Evolutionary conservation across 2,797 vertebrate species (phyloP).

Genomic region (Odontamblyopus rebecca): DNA sequence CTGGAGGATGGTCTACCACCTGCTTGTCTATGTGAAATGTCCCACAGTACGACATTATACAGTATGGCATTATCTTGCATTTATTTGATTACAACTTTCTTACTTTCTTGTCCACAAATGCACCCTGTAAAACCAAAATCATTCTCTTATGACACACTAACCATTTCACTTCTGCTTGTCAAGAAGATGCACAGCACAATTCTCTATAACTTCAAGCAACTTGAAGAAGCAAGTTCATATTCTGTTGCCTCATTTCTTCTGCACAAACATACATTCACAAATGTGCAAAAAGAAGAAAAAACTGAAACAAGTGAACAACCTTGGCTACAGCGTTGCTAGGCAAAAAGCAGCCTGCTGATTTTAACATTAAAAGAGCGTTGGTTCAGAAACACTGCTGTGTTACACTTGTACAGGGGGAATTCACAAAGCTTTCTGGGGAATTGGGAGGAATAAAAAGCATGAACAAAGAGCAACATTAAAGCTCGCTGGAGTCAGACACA

Average conservation of each 20-base stretch:
- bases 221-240: background rate
- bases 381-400: constrained; percentile 8
- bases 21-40: too few relatives aligned
- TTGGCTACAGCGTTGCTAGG: constrained; percentile 7
- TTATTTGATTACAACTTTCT: too few relatives aligned
- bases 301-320: constrained; percentile 9
- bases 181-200: background rate
- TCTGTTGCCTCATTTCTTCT: background rate
- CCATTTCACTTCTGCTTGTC: background rate
- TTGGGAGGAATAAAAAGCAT: constrained; percentile 6
- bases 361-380: constrained; percentile 6
- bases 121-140: background rate
- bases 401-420: constrained; percentile 9
- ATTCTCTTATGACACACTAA: background rate
- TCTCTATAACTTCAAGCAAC: background rate
- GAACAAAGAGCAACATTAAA: constrained; percentile 29
- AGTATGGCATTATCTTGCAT: too few relatives aligned
- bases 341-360: constrained; percentile 11
- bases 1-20: too few relatives aligned
- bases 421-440: background rate
- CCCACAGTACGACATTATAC: too few relatives aligned
- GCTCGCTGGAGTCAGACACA: constrained; percentile 29
- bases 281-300: background rate
- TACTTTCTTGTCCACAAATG: too few relatives aligned
- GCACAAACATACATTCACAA: background rate